These are phyloP conservation scores for Phoebastria nigripes DNA, from an alignment of 2,797 vertebrate genomes.

Conservation along the genomic window DNA sequence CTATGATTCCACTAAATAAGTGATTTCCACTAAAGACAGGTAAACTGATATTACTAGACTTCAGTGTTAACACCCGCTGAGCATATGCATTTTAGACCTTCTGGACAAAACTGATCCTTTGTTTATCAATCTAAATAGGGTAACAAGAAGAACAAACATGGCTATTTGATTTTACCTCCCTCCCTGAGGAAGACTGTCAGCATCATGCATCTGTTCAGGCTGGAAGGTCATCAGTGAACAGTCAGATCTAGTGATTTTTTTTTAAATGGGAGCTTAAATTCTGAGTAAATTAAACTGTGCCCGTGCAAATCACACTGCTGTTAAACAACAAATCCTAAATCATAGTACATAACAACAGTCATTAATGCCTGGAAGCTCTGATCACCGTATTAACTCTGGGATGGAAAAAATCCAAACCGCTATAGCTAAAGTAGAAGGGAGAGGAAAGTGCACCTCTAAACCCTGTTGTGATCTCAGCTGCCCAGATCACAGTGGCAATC, in stretches of 20 bases:
- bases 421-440: conserved; percentile 6
- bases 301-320: background rate
- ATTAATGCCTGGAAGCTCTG: background rate
- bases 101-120: background rate
- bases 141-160: background rate
- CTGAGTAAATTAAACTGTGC: background rate
- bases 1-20: background rate
- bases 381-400: background rate
- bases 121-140: background rate
- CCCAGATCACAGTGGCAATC: conserved; percentile 52
- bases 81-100: background rate
- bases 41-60: background rate
- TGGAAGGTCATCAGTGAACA: background rate
- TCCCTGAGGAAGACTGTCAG: background rate
- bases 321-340: background rate
- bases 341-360: background rate
- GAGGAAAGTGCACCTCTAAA: background rate
- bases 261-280: background rate
- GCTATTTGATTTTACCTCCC: background rate
- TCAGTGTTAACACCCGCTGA: background rate
- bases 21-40: background rate
- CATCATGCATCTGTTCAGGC: background rate
- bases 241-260: background rate
- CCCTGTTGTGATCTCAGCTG: conserved; percentile 21
- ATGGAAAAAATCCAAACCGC: background rate